Conservation (phyloP, 2,113 vertebrate species). For the Coptodon bakossiorum region DNA sequence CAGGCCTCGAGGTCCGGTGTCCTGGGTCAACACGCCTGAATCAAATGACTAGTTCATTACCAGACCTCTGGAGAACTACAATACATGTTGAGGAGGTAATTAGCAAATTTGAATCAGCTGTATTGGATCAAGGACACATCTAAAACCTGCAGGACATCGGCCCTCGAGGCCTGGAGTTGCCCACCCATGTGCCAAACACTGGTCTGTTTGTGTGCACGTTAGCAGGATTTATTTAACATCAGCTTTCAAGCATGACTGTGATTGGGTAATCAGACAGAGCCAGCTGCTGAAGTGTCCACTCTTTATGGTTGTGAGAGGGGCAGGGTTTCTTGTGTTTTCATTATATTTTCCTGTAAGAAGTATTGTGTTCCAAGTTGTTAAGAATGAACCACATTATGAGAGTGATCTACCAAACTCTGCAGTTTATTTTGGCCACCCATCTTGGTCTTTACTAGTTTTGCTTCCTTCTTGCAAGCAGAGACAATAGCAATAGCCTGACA, state of each 20-base stretch:
- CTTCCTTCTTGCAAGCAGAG: not conserved
- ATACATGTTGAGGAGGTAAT: not conserved
- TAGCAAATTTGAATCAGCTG: not conserved
- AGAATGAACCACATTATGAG: not conserved
- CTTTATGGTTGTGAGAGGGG: not conserved
- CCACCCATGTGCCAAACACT: not conserved
- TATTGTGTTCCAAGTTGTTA: not conserved
- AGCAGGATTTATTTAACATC: not conserved
- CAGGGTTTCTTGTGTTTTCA: not conserved
- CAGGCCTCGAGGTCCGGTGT: not conserved
- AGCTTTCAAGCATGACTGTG: not conserved
- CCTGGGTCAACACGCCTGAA: not conserved
- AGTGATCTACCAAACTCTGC: not conserved
- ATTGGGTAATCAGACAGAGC: not conserved
- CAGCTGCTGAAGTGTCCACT: not conserved
- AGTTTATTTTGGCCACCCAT: not conserved
- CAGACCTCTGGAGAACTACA: not conserved
- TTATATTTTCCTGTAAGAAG: not conserved
- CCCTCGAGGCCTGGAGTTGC: not conserved
- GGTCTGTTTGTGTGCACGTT: not conserved
- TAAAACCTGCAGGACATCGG: not conserved
- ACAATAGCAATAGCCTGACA: not conserved
- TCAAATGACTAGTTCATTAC: not conserved
- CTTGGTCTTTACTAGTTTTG: not conserved
- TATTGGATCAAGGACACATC: not conserved